A percentile compares a stretch with the other conserved stretches of the same genome.
Conservation (phyloP, 2,797 vertebrate genomes). For the Bradypodion ventrale region DNA sequence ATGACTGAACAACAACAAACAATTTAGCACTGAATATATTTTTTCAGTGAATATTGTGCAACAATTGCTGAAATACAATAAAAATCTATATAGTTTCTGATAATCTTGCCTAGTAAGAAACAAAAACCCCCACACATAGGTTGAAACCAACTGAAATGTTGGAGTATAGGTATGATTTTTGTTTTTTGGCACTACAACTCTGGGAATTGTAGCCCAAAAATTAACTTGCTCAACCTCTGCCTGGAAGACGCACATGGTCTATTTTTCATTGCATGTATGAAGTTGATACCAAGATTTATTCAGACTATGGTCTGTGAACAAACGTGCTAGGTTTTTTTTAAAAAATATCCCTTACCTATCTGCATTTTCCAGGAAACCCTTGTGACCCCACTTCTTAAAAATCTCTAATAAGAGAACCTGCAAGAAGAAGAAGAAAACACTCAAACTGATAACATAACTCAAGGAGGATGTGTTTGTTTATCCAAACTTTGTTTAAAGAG, state of each 20-base stretch:
- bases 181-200: neutral
- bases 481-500: neutral
- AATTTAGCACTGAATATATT: too few relatives aligned
- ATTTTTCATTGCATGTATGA: neutral
- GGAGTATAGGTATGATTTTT: too few relatives aligned
- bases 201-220: neutral
- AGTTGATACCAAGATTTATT: neutral
- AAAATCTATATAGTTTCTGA: too few relatives aligned
- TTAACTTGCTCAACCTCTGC: neutral
- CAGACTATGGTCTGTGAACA: neutral
- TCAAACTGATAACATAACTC: neutral
- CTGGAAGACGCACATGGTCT: neutral
- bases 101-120: too few relatives aligned
- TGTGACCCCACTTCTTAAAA: constrained; percentile 83
- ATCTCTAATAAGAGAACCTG: constrained; percentile 84
- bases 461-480: neutral
- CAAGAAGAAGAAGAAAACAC: constrained; percentile 33
- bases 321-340: neutral
- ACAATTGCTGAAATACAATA: too few relatives aligned
- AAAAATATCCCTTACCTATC: constrained; percentile 76
- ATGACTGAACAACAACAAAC: too few relatives aligned
- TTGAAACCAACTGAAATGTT: too few relatives aligned
- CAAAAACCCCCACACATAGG: too few relatives aligned
- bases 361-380: constrained; percentile 84
- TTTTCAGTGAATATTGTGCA: too few relatives aligned